Percentiles rank a stretch among this genome's conserved stretches.
Conservation (phyloP, 2,888 invertebrate species). For the Orthosia gothica region DNA sequence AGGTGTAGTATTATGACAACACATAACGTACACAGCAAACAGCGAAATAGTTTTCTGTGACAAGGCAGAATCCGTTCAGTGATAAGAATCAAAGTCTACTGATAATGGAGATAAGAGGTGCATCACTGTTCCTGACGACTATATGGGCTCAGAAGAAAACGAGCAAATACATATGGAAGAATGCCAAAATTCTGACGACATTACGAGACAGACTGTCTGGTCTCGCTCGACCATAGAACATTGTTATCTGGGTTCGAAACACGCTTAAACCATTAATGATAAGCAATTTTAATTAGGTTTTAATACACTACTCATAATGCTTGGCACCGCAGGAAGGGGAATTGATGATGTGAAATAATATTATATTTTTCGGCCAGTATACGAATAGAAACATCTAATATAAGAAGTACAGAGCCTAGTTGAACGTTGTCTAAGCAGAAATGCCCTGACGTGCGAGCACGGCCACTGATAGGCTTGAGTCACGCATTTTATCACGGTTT, state of each 20-base stretch:
- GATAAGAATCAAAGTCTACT: slow-evolving; percentile 24
- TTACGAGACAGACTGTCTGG: slow-evolving; percentile 80
- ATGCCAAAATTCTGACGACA: slow-evolving; percentile 77
- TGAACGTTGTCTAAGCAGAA: not conserved
- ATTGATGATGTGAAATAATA: not conserved
- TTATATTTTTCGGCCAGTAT: not conserved
- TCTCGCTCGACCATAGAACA: slow-evolving; percentile 26
- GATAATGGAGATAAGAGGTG: slow-evolving; percentile 39
- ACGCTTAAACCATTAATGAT: slow-evolving; percentile 38
- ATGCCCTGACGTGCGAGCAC: too few relatives aligned
- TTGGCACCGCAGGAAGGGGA: not conserved
- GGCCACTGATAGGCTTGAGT: too few relatives aligned
- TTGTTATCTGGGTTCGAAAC: slow-evolving; percentile 51
- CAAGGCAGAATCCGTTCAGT: slow-evolving; percentile 14
- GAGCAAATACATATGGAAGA: slow-evolving; percentile 69
- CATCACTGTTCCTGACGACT: slow-evolving; percentile 27
- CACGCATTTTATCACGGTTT: too few relatives aligned
- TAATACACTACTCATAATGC: not conserved
- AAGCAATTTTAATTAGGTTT: slow-evolving; percentile 32
- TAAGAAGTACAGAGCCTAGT: not conserved
- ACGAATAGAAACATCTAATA: not conserved
- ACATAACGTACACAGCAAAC: slow-evolving; percentile 28
- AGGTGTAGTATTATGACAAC: slow-evolving; percentile 13
- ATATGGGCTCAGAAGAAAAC: slow-evolving; percentile 58
- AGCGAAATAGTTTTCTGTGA: slow-evolving; percentile 15